These are phyloP conservation scores for Bovichtus variegatus DNA, from an alignment of 2,797 vertebrate species.

Conservation along the genomic window DNA sequence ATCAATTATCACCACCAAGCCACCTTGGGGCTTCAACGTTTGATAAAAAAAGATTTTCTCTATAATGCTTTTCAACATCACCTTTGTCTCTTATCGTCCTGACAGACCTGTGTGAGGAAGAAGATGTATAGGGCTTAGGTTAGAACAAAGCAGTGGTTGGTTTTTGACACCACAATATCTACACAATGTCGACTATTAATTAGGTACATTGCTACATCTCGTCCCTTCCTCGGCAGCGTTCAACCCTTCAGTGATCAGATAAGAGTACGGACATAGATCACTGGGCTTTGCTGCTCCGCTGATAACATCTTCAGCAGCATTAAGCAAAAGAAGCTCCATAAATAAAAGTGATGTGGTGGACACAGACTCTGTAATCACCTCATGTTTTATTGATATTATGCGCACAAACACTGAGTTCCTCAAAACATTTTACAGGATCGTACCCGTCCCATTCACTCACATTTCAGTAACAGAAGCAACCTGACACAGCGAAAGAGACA, in stretches of 20 bases:
- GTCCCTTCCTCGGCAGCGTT: conserved; percentile 18
- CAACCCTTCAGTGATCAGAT: conserved; percentile 51
- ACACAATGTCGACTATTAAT: conserved; percentile 44
- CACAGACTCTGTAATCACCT: conserved; percentile 59
- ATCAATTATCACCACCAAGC: conserved; percentile 38
- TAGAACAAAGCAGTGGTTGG: neutral
- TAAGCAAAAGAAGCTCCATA: conserved; percentile 69
- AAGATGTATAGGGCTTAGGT: neutral
- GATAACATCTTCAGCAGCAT: conserved; percentile 76
- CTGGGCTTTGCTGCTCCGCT: conserved; percentile 43
- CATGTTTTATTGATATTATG: conserved; percentile 76
- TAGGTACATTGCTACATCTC: conserved; percentile 29
- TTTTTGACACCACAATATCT: conserved; percentile 34
- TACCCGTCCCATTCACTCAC: too few species aligned
- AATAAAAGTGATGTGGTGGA: conserved; percentile 63
- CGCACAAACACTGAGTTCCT: conserved; percentile 44
- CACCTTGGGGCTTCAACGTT: conserved; percentile 37
- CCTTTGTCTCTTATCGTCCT: conserved; percentile 7
- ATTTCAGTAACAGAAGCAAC: too few species aligned
- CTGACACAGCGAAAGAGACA: too few species aligned
- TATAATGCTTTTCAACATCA: conserved; percentile 43
- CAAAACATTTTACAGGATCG: too few species aligned
- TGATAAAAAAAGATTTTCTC: conserved; percentile 38
- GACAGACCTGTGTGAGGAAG: conserved; percentile 16
- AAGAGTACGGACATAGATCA: conserved; percentile 66